These are phyloP conservation scores for Venusia cambrica DNA, from an alignment of 2,888 invertebrate species.

Conservation along the genomic window DNA sequence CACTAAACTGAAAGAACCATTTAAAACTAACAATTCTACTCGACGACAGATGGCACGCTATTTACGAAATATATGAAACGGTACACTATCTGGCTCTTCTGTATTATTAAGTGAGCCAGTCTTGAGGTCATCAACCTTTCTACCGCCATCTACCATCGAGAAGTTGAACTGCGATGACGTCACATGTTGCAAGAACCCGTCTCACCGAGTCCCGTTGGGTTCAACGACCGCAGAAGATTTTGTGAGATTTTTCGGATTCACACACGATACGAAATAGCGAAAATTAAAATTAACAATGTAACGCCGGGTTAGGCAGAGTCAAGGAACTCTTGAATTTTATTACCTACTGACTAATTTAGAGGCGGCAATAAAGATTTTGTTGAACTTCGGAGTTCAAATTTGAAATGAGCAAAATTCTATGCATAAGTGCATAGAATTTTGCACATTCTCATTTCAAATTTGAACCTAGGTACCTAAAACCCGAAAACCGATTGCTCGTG, in stretches of 20 bases:
- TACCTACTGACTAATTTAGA: conserved; percentile 20
- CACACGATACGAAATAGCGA: conserved; percentile 41
- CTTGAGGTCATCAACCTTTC: conserved; percentile 12
- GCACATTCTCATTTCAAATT: too few relatives aligned
- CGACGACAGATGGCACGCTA: conserved; percentile 3
- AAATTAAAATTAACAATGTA: conserved; percentile 38
- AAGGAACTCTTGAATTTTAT: conserved; percentile 33
- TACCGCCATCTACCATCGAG: conserved; percentile 45
- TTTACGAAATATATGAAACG: not conserved
- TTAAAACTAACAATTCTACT: conserved; percentile 1
- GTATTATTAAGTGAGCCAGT: too few relatives aligned
- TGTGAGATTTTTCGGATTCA: conserved; percentile 45
- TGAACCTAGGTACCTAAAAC: too few relatives aligned
- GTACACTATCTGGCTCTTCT: too few relatives aligned
- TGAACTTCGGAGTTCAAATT: conserved; percentile 12
- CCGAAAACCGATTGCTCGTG: too few relatives aligned
- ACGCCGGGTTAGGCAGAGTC: conserved; percentile 36
- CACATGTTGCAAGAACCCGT: conserved; percentile 61
- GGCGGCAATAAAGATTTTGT: conserved; percentile 23
- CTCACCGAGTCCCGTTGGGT: conserved; percentile 66
- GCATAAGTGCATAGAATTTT: too few relatives aligned
- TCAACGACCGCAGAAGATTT: conserved; percentile 56
- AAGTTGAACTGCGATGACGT: conserved; percentile 62
- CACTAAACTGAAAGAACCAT: not conserved
- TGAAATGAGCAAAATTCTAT: too few relatives aligned